Evolutionary conservation across 2,888 invertebrate genomes (phyloP).

Genomic region (Micoletzkya japonica): DNA sequence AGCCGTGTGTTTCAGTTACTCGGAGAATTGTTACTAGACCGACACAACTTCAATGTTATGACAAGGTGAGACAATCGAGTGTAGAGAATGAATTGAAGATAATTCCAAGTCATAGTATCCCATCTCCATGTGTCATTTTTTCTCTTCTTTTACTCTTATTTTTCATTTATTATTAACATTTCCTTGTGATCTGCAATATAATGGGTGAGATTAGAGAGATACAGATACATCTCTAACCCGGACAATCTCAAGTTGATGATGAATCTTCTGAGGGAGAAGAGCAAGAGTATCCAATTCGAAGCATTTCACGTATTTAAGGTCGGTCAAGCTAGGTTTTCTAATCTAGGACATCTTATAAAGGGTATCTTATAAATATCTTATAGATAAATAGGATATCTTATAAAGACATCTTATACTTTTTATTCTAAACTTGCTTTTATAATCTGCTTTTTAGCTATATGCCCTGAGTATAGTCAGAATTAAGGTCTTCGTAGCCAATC

Average conservation of each 20-base stretch:
- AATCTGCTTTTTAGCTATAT: background rate
- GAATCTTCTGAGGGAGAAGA: slow-evolving; percentile 99
- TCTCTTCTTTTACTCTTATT: background rate
- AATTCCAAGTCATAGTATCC: background rate
- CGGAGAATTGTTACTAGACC: slow-evolving; percentile 92
- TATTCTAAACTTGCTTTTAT: background rate
- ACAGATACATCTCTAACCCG: slow-evolving; percentile 82
- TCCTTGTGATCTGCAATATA: no score
- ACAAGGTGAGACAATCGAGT: slow-evolving; percentile 70
- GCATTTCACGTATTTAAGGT: slow-evolving; percentile 99
- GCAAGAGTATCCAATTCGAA: slow-evolving; percentile 99
- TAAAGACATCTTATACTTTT: background rate
- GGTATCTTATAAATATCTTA: slow-evolving; percentile 1
- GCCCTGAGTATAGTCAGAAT: no score
- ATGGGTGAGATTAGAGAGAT: no score
- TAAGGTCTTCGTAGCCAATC: slow-evolving; percentile 97
- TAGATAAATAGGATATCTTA: background rate
- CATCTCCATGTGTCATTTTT: background rate
- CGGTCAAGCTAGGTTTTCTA: slow-evolving; percentile 38
- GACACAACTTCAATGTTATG: slow-evolving; percentile 95
- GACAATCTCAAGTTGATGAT: slow-evolving; percentile 99
- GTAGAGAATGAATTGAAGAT: background rate
- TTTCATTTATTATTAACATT: background rate
- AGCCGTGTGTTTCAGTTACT: slow-evolving; percentile 73
- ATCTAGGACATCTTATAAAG: no score